phyloP scores from a whole-genome alignment of 2,888 invertebrate genomes.

The Tholera decimalis region DNA sequence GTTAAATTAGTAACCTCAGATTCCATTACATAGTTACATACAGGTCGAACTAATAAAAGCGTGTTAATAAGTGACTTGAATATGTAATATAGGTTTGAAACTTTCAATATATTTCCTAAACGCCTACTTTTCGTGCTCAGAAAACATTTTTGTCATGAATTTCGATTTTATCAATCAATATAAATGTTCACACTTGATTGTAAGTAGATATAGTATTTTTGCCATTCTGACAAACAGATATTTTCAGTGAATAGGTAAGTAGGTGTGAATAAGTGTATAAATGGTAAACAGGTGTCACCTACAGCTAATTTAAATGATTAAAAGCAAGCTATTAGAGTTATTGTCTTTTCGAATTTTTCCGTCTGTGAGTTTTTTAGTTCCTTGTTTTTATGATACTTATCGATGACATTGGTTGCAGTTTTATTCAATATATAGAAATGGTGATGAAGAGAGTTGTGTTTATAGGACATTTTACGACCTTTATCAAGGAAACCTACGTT shows the following conservation, averaged over 20 bases:
- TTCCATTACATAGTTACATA: too few species aligned
- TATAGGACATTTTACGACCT: too few species aligned
- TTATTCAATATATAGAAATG: not conserved
- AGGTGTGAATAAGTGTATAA: too few species aligned
- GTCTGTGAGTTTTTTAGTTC: not conserved
- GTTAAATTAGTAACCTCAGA: too few species aligned
- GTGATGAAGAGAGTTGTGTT: not conserved
- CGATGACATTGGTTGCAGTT: not conserved
- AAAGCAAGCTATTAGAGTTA: not conserved
- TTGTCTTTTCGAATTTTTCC: not conserved
- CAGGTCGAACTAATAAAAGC: too few species aligned
- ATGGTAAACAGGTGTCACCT: not conserved
- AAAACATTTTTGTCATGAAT: not conserved
- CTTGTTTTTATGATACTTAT: not conserved
- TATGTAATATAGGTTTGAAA: too few species aligned
- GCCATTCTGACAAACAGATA: not conserved
- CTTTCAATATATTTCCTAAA: too few species aligned
- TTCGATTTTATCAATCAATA: not conserved
- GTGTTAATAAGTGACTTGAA: too few species aligned
- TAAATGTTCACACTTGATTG: too few species aligned
- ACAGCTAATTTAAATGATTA: not conserved
- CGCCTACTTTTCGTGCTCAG: too few species aligned
- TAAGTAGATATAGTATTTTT: not conserved
- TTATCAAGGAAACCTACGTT: too few species aligned
- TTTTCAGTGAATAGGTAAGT: conserved; percentile 1